Base-by-base conservation (phyloP, 2,888 invertebrate genomes). In the Priocnemis perturbator region DNA sequence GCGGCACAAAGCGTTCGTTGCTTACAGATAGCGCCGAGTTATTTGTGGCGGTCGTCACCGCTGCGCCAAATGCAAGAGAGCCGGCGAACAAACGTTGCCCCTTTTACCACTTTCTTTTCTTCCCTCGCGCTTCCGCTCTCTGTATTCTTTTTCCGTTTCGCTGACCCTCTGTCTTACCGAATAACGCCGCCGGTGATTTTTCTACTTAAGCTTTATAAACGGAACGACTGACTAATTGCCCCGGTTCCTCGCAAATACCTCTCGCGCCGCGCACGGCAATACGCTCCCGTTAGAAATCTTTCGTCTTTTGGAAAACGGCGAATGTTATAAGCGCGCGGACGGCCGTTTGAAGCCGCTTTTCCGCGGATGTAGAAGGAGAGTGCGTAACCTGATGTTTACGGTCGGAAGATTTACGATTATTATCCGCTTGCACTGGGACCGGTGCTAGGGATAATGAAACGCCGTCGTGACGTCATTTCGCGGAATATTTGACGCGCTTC, bases 11-110 rank as follows among this genome's bases (percentile, higher is more conserved):
- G 76, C 75, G 74, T 58, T 30, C 68, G 68, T 74, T 76, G 79
- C 76, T 79, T 79, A 77, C 76, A 71, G 81, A 81, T 77, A 79
- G 79, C 73, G 71, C 61, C 72, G 75, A 74, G 78, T 75, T 79
- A 81, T 81, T 81, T 76, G 79, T 67, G 73, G 76, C 73, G 60
- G 71, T 56, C 67, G 26, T 30, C 69, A 73, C 74, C 67, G 76
- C 74, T 71, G 55, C 57, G 53, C 62, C 76, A 70, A 73, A 73
- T 77, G 73, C 64, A 79, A 80, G 77, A 72, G 71, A 67, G 53
- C 60, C 57, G 47, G 66, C 60, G 60, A 58, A 50, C 71, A 47
- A 63, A 52, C 73, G 56, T 64, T 50, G 37, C 48, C 44, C 44
- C 37, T 37, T 37, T 37, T 58, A 19, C 37, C 64, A 15, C 60